A percentile compares a stretch with the other conserved stretches of the same genome.
Conservation (phyloP, 2,888 invertebrate species). For the Drosophila glabriapex region DNA sequence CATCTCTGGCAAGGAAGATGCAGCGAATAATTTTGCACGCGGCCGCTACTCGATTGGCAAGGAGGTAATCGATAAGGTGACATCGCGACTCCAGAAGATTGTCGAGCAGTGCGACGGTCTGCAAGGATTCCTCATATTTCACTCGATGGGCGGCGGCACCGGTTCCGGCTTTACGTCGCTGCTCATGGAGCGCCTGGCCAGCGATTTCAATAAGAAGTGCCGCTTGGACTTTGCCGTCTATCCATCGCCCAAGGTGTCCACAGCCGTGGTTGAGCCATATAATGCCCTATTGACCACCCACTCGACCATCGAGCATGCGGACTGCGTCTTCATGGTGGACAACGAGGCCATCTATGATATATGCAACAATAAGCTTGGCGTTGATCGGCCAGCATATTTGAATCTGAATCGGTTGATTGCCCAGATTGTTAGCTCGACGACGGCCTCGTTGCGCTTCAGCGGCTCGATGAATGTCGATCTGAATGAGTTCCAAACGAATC, state of each 20-base stretch:
- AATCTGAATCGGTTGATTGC: conserved; percentile 90
- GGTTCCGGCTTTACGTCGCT: conserved; percentile 96
- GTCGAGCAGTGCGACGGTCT: conserved; percentile 93
- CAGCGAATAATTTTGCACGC: conserved; percentile 95
- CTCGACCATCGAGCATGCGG: conserved; percentile 93
- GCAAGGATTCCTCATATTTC: conserved; percentile 95
- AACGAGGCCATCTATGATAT: conserved; percentile 98
- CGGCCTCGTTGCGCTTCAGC: conserved; percentile 94
- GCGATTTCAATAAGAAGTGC: conserved; percentile 94
- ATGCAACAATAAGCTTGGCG: conserved; percentile 93
- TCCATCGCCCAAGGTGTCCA: conserved; percentile 95
- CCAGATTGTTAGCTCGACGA: conserved; percentile 94
- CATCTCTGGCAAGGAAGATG: conserved; percentile 94
- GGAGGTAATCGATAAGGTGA: conserved; percentile 90
- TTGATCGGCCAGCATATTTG: conserved; percentile 89
- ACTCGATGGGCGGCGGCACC: conserved; percentile 94
- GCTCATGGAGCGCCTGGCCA: conserved; percentile 93
- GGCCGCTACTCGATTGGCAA: conserved; percentile 95
- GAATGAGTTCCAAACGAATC: conserved; percentile 95
- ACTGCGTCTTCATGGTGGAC: conserved; percentile 97
- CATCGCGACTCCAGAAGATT: conserved; percentile 92
- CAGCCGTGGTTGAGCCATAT: conserved; percentile 97
- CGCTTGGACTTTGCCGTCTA: conserved; percentile 96
- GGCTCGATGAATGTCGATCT: conserved; percentile 96
- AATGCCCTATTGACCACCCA: conserved; percentile 96